Evolutionary conservation across 2,113 vertebrate species (phyloP).

Genomic region (Neogobius melanostomus): DNA sequence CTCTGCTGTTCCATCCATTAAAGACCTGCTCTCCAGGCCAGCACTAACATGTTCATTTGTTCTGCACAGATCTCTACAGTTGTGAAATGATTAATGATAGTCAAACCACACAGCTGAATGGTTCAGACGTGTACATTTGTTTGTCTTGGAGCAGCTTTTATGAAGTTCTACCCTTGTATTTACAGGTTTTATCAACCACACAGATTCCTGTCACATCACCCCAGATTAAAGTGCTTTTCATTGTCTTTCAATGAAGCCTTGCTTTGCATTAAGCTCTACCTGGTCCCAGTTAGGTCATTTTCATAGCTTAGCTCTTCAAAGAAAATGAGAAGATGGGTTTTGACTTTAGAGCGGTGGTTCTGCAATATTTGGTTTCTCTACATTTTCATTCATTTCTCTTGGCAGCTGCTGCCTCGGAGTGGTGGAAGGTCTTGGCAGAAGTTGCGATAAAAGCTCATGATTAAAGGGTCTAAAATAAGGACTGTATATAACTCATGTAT

Average conservation of each 20-base stretch:
- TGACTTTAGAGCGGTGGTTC: conserved; percentile 62
- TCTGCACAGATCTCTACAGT: conserved; percentile 28
- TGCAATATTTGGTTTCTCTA: conserved; percentile 75
- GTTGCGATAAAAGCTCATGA: conserved; percentile 74
- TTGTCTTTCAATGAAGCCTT: conserved; percentile 15
- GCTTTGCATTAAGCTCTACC: conserved; percentile 51
- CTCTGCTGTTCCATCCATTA: conserved; percentile 62
- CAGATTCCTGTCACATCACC: conserved; percentile 28
- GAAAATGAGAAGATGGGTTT: conserved; percentile 61
- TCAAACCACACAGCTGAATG: conserved; percentile 40
- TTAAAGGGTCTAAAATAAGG: conserved; percentile 80
- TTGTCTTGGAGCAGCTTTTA: conserved; percentile 40
- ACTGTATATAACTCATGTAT: conserved; percentile 77
- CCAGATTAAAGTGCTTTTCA: conserved; percentile 30
- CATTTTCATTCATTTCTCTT: conserved; percentile 77
- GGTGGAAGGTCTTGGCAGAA: conserved; percentile 76
- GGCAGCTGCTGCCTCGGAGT: conserved; percentile 64
- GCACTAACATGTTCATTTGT: conserved; percentile 6
- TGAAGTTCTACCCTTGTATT: conserved; percentile 41
- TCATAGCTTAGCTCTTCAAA: conserved; percentile 54
- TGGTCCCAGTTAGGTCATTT: conserved; percentile 64
- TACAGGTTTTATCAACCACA: conserved; percentile 43
- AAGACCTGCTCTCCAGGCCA: conserved; percentile 15
- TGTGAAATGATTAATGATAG: conserved; percentile 39
- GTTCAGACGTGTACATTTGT: conserved; percentile 48